A percentile compares a stretch with the other conserved stretches of the same genome.
Evolutionary conservation across 2,113 vertebrate genomes (phyloP).

Genomic region (Hiodon tergisus): DNA sequence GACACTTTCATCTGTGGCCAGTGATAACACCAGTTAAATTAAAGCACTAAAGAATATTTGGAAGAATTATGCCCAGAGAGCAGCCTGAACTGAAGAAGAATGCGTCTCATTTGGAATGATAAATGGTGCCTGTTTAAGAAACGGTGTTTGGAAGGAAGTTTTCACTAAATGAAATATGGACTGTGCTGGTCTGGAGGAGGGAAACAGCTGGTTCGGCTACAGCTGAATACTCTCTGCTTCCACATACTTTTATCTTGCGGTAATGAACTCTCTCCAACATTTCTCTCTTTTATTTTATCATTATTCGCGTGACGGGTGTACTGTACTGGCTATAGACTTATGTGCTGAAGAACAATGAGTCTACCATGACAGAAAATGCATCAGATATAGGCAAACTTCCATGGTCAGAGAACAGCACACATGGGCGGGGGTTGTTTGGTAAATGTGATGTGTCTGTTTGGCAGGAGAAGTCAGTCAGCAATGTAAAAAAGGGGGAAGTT

Average conservation of each 20-base stretch:
- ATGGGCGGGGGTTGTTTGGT: background rate
- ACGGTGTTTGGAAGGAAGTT: conserved; percentile 83
- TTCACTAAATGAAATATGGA: conserved; percentile 83
- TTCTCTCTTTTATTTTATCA: conserved; percentile 12
- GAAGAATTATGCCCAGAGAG: conserved; percentile 68
- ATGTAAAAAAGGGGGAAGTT: no score
- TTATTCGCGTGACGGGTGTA: background rate
- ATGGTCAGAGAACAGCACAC: background rate
- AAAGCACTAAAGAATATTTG: conserved; percentile 70
- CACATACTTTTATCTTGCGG: conserved; percentile 34
- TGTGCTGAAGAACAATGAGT: background rate
- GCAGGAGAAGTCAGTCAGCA: no score
- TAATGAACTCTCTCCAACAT: conserved; percentile 50
- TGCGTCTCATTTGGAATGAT: conserved; percentile 68
- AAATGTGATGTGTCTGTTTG: no score
- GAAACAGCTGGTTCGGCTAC: conserved; percentile 62
- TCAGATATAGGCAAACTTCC: background rate
- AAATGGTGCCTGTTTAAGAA: conserved; percentile 71
- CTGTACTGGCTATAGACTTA: background rate
- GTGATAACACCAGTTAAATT: conserved; percentile 76
- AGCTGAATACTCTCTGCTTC: conserved; percentile 52
- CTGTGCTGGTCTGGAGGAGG: conserved; percentile 54
- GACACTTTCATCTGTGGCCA: conserved; percentile 79
- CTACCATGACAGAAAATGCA: no score
- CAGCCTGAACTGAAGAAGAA: conserved; percentile 63